Evolutionary conservation across 1,140 invertebrate species (phyloP), one percentile per base, ranked within the genome.

Genomic region (Aporrectodea caliginosa): DNA sequence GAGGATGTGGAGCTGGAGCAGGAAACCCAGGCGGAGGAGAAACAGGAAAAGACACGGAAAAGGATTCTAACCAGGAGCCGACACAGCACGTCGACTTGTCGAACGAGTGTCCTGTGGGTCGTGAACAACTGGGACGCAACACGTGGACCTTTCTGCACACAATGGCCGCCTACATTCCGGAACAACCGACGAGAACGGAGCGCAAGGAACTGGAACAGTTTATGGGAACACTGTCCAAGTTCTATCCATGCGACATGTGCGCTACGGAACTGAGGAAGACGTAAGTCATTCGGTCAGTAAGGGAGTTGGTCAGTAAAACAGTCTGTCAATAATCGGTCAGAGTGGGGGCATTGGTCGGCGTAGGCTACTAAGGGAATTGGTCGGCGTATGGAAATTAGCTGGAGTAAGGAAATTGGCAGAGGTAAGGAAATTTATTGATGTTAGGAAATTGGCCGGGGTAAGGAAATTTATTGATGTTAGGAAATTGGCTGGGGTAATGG

Each of bases 101-200:
- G 6, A 6, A 58, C 43, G 43, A 6, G 6, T 58, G 43, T 58
- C 43, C 43, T 6, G 43, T 58, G 43, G 43, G 22, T 58, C 43
- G 43, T 22, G 43, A 58, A 22, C 43, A 86, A 68, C 32, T 78
- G 68, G 91, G 91, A 0, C 84, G 89, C 14, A 88, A 88, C 30
- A 90, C 97, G 2, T 99, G 98, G 98, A 92, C 93, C 68, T 92
- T 99, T 83, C 90, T 99, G 0, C 98, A 99, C 85, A 96, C 97
- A 22, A 97, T 99, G 92, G 95, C 95, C 1, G 95, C 95, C 0
- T 94, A 96, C 87, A 99, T 93, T 90, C 96, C 97, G 0, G 92
- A 94, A 22, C 92, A 93, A 82, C 97, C 98, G 0, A 91, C 92
- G 0, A 84, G 86, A 27, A 84, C 89, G 73, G 91, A 96, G 82